Percentiles rank a stretch among this genome's conserved stretches.
Evolutionary conservation across 1,140 invertebrate species (phyloP).

Genomic region (Leptoteleia sp.): DNA sequence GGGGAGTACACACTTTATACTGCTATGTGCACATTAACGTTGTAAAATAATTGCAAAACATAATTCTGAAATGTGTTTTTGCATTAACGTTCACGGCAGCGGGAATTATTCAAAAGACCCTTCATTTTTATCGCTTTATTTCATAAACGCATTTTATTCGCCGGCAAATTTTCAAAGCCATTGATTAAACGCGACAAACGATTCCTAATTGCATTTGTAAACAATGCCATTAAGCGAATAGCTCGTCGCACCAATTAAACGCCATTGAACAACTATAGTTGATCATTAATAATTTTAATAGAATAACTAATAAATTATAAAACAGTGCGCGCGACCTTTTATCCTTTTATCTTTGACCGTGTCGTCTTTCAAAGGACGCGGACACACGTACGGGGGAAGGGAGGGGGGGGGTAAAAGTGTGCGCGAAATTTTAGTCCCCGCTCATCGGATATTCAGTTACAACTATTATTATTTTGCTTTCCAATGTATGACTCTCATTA

Average conservation of each 20-base stretch:
- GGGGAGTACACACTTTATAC: too few species aligned
- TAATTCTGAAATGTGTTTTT: too few species aligned
- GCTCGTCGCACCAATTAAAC: constrained; percentile 25
- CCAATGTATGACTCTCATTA: constrained; percentile 10
- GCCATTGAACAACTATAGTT: constrained; percentile 13
- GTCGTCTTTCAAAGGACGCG: constrained; percentile 9
- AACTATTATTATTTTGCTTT: constrained; percentile 18
- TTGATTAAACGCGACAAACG: constrained; percentile 18
- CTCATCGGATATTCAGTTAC: constrained; percentile 14
- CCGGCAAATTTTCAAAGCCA: constrained; percentile 17
- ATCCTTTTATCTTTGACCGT: constrained; percentile 17
- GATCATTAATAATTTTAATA: constrained; percentile 37
- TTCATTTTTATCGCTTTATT: not conserved
- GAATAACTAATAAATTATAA: too few species aligned
- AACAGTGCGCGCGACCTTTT: constrained; percentile 21
- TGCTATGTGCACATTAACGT: too few species aligned
- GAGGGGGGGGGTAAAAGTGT: constrained; percentile 19
- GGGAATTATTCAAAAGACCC: too few species aligned
- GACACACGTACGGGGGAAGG: not conserved
- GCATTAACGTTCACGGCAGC: too few species aligned
- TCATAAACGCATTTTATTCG: constrained; percentile 17
- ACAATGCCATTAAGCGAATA: constrained; percentile 29
- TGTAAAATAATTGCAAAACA: too few species aligned
- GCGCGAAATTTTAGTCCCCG: constrained; percentile 11
- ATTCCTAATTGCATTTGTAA: constrained; percentile 30